These are phyloP conservation scores for Ailurus styani DNA, from an alignment of 2,113 vertebrate species.

Conservation along the genomic window DNA sequence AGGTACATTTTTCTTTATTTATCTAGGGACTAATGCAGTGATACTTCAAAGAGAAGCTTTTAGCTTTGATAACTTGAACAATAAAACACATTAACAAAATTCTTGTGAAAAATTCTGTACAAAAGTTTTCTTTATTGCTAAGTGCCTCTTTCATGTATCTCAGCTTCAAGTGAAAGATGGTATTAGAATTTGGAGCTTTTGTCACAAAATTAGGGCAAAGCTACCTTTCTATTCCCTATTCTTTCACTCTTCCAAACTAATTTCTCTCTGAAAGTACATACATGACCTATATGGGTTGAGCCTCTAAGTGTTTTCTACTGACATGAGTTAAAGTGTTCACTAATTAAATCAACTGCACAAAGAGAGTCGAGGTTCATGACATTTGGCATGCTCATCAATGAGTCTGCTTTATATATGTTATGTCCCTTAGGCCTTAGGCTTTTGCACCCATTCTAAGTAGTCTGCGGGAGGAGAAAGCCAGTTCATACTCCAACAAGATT, in stretches of 20 bases:
- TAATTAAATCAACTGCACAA: neutral
- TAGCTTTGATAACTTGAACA: neutral
- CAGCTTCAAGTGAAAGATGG: neutral
- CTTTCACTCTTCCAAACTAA: neutral
- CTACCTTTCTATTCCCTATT: neutral
- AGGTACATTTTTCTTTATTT: neutral
- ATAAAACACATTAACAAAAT: neutral
- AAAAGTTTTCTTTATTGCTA: neutral
- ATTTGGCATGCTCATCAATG: too few relatives aligned
- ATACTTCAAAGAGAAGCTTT: neutral
- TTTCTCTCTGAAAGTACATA: neutral
- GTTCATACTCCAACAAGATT: neutral
- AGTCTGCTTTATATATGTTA: neutral
- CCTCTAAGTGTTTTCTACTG: neutral
- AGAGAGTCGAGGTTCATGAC: neutral
- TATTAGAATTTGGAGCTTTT: neutral
- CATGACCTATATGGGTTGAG: neutral
- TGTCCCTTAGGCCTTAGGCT: neutral
- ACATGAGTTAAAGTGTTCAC: neutral
- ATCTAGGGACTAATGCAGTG: neutral
- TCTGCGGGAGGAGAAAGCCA: neutral
- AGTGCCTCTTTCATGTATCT: neutral
- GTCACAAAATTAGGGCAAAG: neutral
- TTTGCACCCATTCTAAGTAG: neutral
- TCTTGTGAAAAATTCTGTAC: neutral